Evolutionary conservation across 2,113 vertebrate genomes (phyloP), one percentile per base, ranked within the genome.

Genomic region (Helogale parvula): DNA sequence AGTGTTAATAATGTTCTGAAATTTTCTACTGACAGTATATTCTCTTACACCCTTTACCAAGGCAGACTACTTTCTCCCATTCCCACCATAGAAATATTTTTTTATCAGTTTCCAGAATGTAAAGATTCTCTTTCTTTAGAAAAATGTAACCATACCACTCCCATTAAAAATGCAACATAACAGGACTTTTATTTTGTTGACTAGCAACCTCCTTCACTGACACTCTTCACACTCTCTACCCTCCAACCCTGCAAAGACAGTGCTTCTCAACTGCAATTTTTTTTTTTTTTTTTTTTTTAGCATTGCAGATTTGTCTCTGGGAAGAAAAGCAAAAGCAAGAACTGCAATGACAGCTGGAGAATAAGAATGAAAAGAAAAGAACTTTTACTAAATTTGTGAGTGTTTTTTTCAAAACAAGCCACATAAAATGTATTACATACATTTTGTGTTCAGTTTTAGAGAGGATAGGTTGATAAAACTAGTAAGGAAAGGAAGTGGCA

Each of bases 321-420:
- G 23, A 88, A 82, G 63, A 96, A 94, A 69, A 95, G 4, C 1
- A 63, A 84, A 96, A 88, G 1, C 17, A 94, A 93, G 10, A 81
- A 31, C 1, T 29, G 0, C 2, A 15, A 15, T 86, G 16, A 11
- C 47, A 54, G 5, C n/a, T 92, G 2, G 19, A 77, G 10, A 5
- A 19, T 71, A 19, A 31, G 16, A 93, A 60, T 52, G 5, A 84
- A 66, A 90, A 88, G 33, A 94, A 72, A 52, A n/a, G 10, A 52
- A 27, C 0, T 93, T 33, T 31, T 50, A 17, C 9, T 76, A 19
- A 19, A 72, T 41, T 45, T 79, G 10, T 77, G 12, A 88, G 5
- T 60, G 4, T 89, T 91, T 25, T 86, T 23, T 54, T 88, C 16
- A 38, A 27, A 63, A 38, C 14, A 29, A 14, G 15, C 52, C 74